Evolutionary conservation across 2,113 vertebrate genomes (phyloP).

Genomic region (Perca flavescens): DNA sequence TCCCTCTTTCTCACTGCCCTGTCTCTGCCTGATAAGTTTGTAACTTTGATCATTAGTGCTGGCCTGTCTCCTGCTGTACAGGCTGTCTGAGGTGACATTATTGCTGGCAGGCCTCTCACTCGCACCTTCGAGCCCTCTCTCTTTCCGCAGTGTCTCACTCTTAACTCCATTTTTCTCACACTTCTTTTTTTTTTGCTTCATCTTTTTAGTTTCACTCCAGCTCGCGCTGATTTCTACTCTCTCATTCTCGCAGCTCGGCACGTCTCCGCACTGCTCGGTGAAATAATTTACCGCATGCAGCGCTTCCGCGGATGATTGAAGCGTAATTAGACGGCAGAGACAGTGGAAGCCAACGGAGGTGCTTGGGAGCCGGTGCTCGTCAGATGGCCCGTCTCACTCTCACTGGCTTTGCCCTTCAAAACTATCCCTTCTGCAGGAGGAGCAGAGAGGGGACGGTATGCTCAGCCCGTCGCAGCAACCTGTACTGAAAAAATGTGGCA

Average conservation of each 20-base stretch:
- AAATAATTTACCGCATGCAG: conserved; percentile 85
- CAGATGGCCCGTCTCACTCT: conserved; percentile 81
- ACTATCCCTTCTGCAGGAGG: conserved; percentile 67
- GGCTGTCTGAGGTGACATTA: conserved; percentile 64
- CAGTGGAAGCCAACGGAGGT: conserved; percentile 77
- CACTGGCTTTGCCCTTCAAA: conserved; percentile 80
- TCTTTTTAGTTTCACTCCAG: conserved; percentile 21
- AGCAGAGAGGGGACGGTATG: conserved; percentile 23
- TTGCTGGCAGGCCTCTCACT: conserved; percentile 51
- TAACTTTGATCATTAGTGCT: conserved; percentile 78
- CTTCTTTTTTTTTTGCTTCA: conserved; percentile 22
- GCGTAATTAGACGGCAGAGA: conserved; percentile 84
- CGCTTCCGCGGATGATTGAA: conserved; percentile 83
- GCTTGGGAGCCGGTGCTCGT: conserved; percentile 69
- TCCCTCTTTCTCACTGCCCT: conserved; percentile 21
- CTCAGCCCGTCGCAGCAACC: conserved; percentile 9
- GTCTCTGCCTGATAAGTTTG: conserved; percentile 61
- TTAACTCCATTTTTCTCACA: conserved; percentile 32
- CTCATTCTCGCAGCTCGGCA: conserved; percentile 64
- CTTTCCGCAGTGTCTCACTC: conserved; percentile 28
- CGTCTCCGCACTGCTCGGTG: conserved; percentile 66
- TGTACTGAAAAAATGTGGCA: conserved; percentile 9
- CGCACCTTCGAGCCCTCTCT: conserved; percentile 21
- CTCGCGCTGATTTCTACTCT: conserved; percentile 55
- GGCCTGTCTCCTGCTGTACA: conserved; percentile 63